These are phyloP conservation scores for Rosalia funebris DNA, from an alignment of 2,888 invertebrate species.

Conservation along the genomic window DNA sequence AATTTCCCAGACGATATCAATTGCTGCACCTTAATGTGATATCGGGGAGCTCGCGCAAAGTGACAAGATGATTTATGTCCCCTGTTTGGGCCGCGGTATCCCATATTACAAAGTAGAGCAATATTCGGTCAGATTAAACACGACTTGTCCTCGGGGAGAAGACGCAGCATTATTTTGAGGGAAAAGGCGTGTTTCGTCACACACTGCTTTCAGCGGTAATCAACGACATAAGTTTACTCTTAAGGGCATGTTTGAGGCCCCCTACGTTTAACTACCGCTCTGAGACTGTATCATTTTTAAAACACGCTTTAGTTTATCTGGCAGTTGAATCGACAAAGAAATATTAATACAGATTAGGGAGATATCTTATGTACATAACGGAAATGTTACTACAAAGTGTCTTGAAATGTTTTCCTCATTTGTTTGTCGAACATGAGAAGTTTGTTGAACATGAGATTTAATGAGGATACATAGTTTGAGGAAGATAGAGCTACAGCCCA, in stretches of 20 bases:
- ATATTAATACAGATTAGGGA: too few species aligned
- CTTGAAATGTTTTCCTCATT: too few species aligned
- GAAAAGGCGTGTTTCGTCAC: constrained; percentile 44
- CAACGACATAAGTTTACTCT: constrained; percentile 45
- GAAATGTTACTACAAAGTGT: too few species aligned
- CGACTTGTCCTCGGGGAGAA: constrained; percentile 34
- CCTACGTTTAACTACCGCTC: neutral
- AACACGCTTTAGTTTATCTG: neutral
- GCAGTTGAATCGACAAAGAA: neutral
- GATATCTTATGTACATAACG: too few species aligned
- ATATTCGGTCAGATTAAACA: constrained; percentile 47
- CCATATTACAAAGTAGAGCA: constrained; percentile 45
- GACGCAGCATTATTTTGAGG: constrained; percentile 43
- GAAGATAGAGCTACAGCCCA: too few species aligned
- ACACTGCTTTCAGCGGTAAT: constrained; percentile 43
- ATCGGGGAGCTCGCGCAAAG: constrained; percentile 46
- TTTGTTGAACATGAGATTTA: too few species aligned
- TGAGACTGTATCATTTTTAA: neutral
- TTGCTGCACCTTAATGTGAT: constrained; percentile 50
- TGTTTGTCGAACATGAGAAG: too few species aligned
- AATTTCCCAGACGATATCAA: constrained; percentile 47
- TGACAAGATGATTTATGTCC: constrained; percentile 54
- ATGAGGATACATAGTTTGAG: too few species aligned
- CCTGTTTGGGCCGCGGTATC: constrained; percentile 45
- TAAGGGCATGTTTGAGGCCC: constrained; percentile 40